phyloP scores from a whole-genome alignment of 2,888 invertebrate genomes.

The Agrochola lychnidis region DNA sequence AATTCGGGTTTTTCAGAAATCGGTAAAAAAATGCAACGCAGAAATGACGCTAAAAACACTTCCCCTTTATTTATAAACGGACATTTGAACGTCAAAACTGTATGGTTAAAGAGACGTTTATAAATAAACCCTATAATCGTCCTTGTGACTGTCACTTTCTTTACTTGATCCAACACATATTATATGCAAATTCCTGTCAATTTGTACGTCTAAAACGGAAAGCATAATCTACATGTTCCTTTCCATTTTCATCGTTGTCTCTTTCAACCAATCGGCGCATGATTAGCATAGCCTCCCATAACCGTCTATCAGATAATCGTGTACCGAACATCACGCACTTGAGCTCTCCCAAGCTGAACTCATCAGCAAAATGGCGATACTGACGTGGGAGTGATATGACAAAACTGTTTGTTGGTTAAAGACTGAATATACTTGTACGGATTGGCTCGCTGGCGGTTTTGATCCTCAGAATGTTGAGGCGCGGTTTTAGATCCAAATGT shows the following conservation, averaged over 20 bases:
- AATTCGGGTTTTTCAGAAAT: background rate
- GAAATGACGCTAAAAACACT: background rate
- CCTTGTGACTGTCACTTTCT: conserved; percentile 16
- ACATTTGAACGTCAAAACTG: background rate
- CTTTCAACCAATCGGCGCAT: conserved; percentile 30
- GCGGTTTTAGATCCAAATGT: background rate
- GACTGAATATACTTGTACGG: conserved; percentile 18
- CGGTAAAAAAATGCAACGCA: background rate
- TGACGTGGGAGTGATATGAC: conserved; percentile 72
- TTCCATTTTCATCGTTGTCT: conserved; percentile 36
- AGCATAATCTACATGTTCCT: conserved; percentile 25
- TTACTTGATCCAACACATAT: background rate
- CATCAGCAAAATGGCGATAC: conserved; percentile 47
- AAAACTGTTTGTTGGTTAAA: conserved; percentile 66
- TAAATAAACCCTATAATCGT: background rate
- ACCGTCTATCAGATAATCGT: conserved; percentile 55
- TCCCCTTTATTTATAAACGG: background rate
- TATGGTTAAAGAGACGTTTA: background rate
- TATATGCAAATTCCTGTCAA: conserved; percentile 12
- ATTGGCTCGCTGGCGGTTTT: background rate
- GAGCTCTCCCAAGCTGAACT: conserved; percentile 40
- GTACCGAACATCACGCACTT: conserved; percentile 51
- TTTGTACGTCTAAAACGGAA: conserved; percentile 38
- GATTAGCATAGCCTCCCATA: conserved; percentile 40
- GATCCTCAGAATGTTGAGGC: no score